Percentiles rank a stretch among this genome's conserved stretches.
Evolutionary conservation across 2,888 invertebrate species (phyloP).

Genomic region (Temnothorax unifasciatus): DNA sequence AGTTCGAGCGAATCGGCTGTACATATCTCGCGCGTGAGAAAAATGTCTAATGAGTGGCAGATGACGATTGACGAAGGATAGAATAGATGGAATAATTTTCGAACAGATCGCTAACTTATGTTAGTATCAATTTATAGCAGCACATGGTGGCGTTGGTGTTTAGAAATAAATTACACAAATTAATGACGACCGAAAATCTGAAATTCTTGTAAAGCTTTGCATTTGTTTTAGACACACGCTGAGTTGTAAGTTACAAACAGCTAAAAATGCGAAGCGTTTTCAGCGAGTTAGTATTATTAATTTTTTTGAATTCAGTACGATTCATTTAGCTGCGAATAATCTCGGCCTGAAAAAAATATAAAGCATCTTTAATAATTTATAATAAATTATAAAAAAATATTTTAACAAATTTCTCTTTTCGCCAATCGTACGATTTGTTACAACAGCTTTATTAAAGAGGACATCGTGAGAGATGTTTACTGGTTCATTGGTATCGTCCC

Average conservation of each 20-base stretch:
- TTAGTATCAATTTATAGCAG: neutral
- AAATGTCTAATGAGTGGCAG: neutral
- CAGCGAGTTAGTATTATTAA: neutral
- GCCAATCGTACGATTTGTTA: neutral
- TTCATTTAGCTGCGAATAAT: neutral
- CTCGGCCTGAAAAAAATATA: neutral
- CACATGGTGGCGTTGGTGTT: neutral
- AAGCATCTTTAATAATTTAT: neutral
- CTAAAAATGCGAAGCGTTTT: neutral
- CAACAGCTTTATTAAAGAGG: neutral
- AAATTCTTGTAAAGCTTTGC: neutral
- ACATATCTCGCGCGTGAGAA: neutral
- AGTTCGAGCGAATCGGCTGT: constrained; percentile 37
- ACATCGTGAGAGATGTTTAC: neutral
- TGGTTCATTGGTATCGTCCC: neutral
- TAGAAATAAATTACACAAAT: neutral
- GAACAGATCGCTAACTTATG: neutral
- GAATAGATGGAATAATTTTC: neutral
- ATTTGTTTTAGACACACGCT: neutral
- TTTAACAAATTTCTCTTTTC: neutral
- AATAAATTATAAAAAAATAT: neutral
- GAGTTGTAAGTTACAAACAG: neutral
- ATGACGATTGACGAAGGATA: neutral
- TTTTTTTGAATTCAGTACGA: neutral
- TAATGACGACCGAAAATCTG: neutral